Conservation (phyloP, 2,888 invertebrate species). For the Lysandra coridon region DNA sequence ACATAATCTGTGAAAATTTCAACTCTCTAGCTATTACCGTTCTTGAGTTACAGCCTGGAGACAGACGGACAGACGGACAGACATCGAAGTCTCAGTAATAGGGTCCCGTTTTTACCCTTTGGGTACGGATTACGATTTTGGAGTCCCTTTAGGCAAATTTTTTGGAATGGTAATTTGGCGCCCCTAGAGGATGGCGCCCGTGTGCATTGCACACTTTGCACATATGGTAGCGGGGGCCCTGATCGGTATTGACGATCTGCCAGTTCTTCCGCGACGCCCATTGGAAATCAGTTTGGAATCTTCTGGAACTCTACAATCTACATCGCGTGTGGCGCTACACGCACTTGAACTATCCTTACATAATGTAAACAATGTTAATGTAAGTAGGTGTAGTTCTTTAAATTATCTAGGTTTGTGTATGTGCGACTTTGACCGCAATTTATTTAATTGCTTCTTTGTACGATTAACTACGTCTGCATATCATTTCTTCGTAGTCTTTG, state of each 20-base stretch:
- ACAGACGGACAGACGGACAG: too few species aligned
- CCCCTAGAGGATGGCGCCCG: too few species aligned
- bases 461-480: background rate
- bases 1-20: too few species aligned
- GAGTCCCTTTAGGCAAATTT: too few species aligned
- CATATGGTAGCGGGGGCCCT: too few species aligned
- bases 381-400: background rate
- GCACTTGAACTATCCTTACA: constrained; percentile 10
- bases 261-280: background rate
- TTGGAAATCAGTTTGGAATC: background rate
- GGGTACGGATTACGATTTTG: too few species aligned
- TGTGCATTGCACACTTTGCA: too few species aligned
- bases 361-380: background rate
- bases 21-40: too few species aligned
- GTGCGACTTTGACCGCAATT: constrained; percentile 6
- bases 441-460: background rate
- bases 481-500: background rate
- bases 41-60: too few species aligned
- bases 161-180: too few species aligned
- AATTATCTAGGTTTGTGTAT: constrained; percentile 13
- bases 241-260: background rate
- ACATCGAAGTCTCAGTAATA: too few species aligned
- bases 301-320: background rate
- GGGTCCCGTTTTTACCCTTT: too few species aligned
- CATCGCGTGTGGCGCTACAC: background rate